Percentiles rank a stretch among this genome's conserved stretches.
These are phyloP conservation scores for Rutilus rutilus DNA, from an alignment of 2,113 vertebrate genomes.

Conservation along the genomic window DNA sequence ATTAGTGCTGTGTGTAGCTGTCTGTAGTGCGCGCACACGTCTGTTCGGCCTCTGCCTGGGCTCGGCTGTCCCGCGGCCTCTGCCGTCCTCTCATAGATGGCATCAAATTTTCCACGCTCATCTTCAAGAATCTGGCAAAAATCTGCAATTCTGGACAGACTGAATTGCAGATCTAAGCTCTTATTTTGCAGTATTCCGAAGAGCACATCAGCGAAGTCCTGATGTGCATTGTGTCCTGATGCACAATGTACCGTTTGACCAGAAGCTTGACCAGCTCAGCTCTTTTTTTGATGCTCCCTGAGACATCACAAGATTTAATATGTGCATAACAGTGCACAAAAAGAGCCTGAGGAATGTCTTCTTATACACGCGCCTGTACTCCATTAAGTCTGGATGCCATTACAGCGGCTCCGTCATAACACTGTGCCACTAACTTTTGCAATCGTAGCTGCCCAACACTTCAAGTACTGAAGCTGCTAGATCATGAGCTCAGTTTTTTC, in stretches of 20 bases:
- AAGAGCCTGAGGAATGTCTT: not conserved
- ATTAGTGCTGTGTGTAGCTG: not conserved
- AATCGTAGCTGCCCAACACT: not conserved
- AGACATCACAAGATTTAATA: not conserved
- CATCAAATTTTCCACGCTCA: not conserved
- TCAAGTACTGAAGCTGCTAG: not conserved
- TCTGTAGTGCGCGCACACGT: not conserved
- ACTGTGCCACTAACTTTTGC: conserved; percentile 5
- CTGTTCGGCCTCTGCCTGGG: too few relatives aligned
- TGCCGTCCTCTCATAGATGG: not conserved
- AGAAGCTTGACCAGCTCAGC: not conserved
- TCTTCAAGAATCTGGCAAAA: not conserved
- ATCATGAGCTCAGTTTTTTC: not conserved
- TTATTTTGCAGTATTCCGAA: not conserved
- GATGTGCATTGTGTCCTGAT: too few relatives aligned
- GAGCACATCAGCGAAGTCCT: not conserved
- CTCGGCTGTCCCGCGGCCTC: not conserved
- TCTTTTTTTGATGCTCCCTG: not conserved
- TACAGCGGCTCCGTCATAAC: not conserved
- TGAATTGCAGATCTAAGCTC: not conserved
- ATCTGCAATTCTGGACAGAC: not conserved
- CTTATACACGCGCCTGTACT: not conserved
- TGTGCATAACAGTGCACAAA: not conserved
- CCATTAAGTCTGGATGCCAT: not conserved
- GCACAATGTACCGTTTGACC: not conserved